Conservation (phyloP, 2,888 invertebrate species). For the Macrophya alboannulata region DNA sequence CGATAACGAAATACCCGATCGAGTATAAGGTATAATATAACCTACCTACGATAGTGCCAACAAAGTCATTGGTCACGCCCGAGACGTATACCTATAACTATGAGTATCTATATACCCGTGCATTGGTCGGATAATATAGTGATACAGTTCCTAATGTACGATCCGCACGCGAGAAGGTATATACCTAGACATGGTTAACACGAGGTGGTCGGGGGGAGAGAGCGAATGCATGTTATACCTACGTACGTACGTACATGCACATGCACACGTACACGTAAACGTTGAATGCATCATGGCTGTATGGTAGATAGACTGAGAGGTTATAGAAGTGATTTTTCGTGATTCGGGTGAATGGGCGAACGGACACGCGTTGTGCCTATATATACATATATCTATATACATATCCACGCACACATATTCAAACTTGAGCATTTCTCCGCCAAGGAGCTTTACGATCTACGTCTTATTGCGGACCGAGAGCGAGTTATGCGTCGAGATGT, state of each 20-base stretch:
- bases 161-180: slow-evolving; percentile 32
- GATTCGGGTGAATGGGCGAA: slow-evolving; percentile 78
- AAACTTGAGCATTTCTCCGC: neutral
- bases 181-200: slow-evolving; percentile 9
- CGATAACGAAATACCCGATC: slow-evolving; percentile 32
- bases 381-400: neutral
- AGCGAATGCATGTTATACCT: slow-evolving; percentile 18
- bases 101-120: neutral
- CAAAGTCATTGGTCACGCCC: slow-evolving; percentile 52
- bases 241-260: neutral
- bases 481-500: slow-evolving; percentile 54
- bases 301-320: neutral
- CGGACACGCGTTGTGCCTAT: slow-evolving; percentile 46
- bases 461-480: slow-evolving; percentile 29
- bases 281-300: neutral
- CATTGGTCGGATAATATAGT: slow-evolving; percentile 9
- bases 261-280: neutral
- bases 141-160: slow-evolving; percentile 16
- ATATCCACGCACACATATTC: neutral
- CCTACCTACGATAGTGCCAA: slow-evolving; percentile 40
- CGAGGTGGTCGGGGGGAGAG: neutral
- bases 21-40: neutral
- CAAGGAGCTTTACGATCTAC: slow-evolving; percentile 26
- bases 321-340: slow-evolving; percentile 72
- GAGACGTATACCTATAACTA: neutral